Base-by-base conservation (phyloP, 2,888 invertebrate species). In the Metacarcinus magister region DNA sequence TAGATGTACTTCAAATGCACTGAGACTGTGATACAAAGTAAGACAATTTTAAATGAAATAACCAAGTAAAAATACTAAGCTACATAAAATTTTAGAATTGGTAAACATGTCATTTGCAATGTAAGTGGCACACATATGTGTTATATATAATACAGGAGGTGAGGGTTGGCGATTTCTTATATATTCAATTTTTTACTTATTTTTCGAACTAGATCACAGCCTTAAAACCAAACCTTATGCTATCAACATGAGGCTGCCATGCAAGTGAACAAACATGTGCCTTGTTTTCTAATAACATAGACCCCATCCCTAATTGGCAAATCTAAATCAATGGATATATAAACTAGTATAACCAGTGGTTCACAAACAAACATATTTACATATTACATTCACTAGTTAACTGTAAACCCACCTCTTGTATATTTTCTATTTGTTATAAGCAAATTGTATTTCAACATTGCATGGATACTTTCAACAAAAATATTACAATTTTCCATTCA, bases 121-220 rank as follows among this genome's bases (percentile, higher is more conserved):
- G 23, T 19, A 4, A 60, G 23, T 60, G 23, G 2, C 60, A 60
- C 23, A 60, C 23, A 13, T 87, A 13, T 87, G 39, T 87, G 39
- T 87, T 10, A 39, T 39, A 16, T 39, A 39, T 39, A 87, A 87
- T 87, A 87, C 39, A 87, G 39, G 39, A 39, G 87, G 87, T 87
- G 32, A 87, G 19, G 87, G 19, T 87, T 87, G 87, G 32, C 7
- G 75, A 75, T 75, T 60, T 60, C 28, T 75, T n/a, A 75, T 75
- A 28, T 10, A 75, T 75, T 28, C 23, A 60, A 60, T 60, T 60
- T 60, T 60, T 60, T 60, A 75, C 75, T 75, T 28, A 28, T 54
- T 75, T 75, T 75, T 75, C 75, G 28, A n/a, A 75, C 75, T 28
- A 75, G 87, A 87, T 87, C 39, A 87, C 32, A 39, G 87, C 39